Evolutionary conservation across 2,888 invertebrate genomes (phyloP), one percentile per base, ranked within the genome.

Genomic region (Dastarcus helophoroides): DNA sequence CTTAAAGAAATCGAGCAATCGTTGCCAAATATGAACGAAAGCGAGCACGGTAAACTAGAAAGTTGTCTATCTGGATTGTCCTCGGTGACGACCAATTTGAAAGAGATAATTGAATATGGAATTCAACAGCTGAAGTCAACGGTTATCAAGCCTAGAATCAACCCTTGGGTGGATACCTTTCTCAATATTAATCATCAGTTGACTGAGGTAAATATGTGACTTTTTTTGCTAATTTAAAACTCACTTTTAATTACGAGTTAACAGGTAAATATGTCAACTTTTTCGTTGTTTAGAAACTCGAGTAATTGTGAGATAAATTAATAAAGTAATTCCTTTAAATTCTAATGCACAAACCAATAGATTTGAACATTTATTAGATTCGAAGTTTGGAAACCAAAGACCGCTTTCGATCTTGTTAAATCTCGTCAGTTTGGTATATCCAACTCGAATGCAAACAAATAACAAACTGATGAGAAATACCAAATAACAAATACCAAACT

Each of bases 151-250:
- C 86, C 89, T 2, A 64, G 85, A 36, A 65, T 89, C 2, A 79
- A 80, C 55, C 82, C 85, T 1, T 83, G 84, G 78, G 74, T 85
- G 3, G 89, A 90, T 56, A 67, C 76, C 24, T 91, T 89, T 60
- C 63, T 77, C 5, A 75, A 76, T 23, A 67, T 79, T 30, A 78
- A 73, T 51, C 88, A 90, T 62, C 75, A 79, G 46, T 65, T 89
- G 26, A 73, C 75, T n/a, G 88, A 90, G 65, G 84, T 79, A 55
- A 49, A 39, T n/a, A 7, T 7, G n/a, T 19, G 6, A 7, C 10
- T 24, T 24, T 24, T 24, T n/a, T n/a, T n/a, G n/a, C n/a, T n/a
- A n/a, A n/a, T n/a, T n/a, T n/a, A n/a, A n/a, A n/a, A n/a, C n/a
- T n/a, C n/a, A n/a, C n/a, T n/a, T n/a, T n/a, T n/a, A n/a, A n/a